A percentile compares a stretch with the other conserved stretches of the same genome.
These are phyloP conservation scores for Lasiurus cinereus DNA, from an alignment of 2,113 vertebrate species.

Conservation along the genomic window DNA sequence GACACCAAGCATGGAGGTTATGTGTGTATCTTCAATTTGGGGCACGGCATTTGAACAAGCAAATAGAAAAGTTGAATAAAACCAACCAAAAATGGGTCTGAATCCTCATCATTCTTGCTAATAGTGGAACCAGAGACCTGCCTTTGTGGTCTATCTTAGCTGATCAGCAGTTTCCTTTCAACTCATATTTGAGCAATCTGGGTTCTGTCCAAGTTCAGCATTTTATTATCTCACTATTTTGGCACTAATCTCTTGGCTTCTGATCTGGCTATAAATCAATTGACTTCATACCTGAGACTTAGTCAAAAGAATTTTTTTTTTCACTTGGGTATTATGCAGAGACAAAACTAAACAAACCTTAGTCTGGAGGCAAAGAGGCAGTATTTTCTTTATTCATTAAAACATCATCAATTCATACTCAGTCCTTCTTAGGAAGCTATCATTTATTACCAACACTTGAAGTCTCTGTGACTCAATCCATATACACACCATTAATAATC, in stretches of 20 bases:
- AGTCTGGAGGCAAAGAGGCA: slow-evolving; percentile 3
- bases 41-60: not conserved
- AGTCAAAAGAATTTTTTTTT: slow-evolving; percentile 44
- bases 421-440: not conserved
- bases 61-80: not conserved
- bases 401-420: slow-evolving; percentile 53
- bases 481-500: slow-evolving; percentile 38
- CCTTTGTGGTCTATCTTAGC: slow-evolving; percentile 6
- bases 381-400: slow-evolving; percentile 61
- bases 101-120: not conserved
- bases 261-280: slow-evolving; percentile 61
- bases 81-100: not conserved
- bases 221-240: slow-evolving; percentile 68
- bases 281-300: slow-evolving; percentile 7
- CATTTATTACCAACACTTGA: not conserved
- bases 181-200: slow-evolving; percentile 18
- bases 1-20: not conserved
- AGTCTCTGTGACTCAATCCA: slow-evolving; percentile 16
- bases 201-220: slow-evolving; percentile 5
- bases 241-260: slow-evolving; percentile 57
- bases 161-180: slow-evolving; percentile 50
- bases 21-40: not conserved
- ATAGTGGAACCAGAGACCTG: not conserved
- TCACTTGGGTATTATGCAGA: slow-evolving; percentile 1
- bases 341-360: slow-evolving; percentile 57